phyloP scores from a whole-genome alignment of 2,888 invertebrate genomes.

The Clunio marinus region DNA sequence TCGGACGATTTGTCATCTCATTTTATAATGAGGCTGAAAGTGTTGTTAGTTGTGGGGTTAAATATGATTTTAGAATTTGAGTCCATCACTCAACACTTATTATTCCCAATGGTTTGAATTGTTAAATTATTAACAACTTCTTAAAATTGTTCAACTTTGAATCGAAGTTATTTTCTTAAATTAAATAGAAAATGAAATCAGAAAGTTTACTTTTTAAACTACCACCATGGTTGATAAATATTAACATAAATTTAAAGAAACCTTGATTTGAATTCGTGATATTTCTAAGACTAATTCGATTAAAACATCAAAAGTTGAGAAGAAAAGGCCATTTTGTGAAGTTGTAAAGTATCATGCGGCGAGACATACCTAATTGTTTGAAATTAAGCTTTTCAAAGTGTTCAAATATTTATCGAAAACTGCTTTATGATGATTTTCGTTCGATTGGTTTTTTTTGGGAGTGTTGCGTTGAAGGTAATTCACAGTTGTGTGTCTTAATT shows the following conservation, averaged over 20 bases:
- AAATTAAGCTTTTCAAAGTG: slow-evolving; percentile 24
- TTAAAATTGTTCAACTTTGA: no score
- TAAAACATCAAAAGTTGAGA: neutral
- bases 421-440: neutral
- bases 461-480: neutral
- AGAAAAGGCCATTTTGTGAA: slow-evolving; percentile 5
- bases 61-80: no score
- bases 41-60: no score
- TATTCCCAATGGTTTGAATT: no score
- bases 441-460: no score
- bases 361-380: slow-evolving; percentile 20
- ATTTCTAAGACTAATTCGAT: neutral
- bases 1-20: neutral
- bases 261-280: neutral
- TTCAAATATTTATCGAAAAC: slow-evolving; percentile 31
- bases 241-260: neutral
- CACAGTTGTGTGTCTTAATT: slow-evolving; percentile 19
- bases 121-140: no score
- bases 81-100: no score
- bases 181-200: no score
- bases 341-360: neutral
- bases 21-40: no score
- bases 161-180: no score
- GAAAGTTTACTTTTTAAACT: no score
- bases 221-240: no score